Percentiles rank a stretch among this genome's conserved stretches.
Evolutionary conservation across 2,797 vertebrate genomes (phyloP).

Genomic region (Discoglossus pictus): DNA sequence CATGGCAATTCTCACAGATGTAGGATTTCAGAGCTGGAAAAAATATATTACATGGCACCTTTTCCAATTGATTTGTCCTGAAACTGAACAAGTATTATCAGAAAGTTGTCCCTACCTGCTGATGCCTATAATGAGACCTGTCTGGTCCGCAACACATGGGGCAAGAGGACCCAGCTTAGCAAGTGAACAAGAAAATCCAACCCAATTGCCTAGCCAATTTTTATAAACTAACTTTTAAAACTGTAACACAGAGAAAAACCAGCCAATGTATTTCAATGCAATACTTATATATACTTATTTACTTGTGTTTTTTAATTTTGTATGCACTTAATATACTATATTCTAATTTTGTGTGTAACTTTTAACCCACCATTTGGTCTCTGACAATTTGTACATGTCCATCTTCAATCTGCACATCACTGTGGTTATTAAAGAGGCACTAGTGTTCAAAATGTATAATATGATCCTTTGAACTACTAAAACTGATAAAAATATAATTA

Average conservation of each 20-base stretch:
- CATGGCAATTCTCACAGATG: constrained; percentile 41
- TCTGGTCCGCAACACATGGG: constrained; percentile 11
- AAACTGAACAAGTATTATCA: constrained; percentile 43
- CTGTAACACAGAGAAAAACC: background rate
- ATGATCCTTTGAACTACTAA: no score
- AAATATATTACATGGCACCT: constrained; percentile 33
- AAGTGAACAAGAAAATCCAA: constrained; percentile 10
- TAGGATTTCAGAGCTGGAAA: constrained; percentile 23
- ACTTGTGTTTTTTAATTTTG: no score
- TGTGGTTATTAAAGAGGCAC: no score
- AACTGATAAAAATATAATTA: no score
- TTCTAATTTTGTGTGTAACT: no score
- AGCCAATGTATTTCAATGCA: no score
- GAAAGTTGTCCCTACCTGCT: constrained; percentile 48
- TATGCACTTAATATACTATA: no score
- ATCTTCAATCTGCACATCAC: no score
- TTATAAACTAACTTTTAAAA: background rate
- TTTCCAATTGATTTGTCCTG: constrained; percentile 30
- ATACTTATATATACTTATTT: no score
- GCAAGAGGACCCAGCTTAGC: constrained; percentile 14
- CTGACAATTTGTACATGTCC: no score
- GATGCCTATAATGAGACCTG: constrained; percentile 38
- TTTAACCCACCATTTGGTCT: no score
- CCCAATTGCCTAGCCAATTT: constrained; percentile 11
- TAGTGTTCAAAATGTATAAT: no score